These are phyloP conservation scores for Fregetta grallaria DNA, from an alignment of 2,113 vertebrate species.

Conservation along the genomic window DNA sequence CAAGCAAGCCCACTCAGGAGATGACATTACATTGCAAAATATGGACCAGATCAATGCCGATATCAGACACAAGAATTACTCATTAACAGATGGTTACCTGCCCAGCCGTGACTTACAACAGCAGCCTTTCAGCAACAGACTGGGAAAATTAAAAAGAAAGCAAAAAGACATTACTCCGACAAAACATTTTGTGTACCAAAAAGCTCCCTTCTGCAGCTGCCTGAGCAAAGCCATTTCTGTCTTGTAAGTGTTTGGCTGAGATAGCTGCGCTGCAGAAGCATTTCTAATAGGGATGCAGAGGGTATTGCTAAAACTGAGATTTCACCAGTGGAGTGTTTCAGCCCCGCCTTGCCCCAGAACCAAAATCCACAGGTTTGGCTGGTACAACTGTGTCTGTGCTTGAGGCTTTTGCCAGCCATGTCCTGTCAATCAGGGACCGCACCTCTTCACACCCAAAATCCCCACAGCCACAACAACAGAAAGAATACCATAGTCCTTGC, in stretches of 20 bases:
- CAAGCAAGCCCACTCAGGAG: conserved; percentile 3
- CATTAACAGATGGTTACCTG: conserved; percentile 45
- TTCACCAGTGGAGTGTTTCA: background rate
- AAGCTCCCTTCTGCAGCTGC: background rate
- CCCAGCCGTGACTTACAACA: background rate
- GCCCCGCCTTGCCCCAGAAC: conserved; percentile 36
- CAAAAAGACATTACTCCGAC: background rate
- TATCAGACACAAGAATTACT: conserved; percentile 25
- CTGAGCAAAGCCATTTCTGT: background rate
- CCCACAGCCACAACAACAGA: background rate
- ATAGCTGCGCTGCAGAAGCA: background rate
- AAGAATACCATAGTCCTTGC: background rate
- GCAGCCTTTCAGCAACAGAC: background rate
- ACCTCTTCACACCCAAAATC: conserved; percentile 37
- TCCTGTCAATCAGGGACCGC: background rate
- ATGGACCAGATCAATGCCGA: background rate
- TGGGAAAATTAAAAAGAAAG: background rate
- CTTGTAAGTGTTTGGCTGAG: background rate
- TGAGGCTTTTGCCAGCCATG: background rate
- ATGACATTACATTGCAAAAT: conserved; percentile 14
- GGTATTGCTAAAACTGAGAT: conserved; percentile 16
- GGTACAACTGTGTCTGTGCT: background rate
- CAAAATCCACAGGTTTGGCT: conserved; percentile 38
- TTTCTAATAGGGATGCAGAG: background rate
- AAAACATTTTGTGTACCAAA: background rate